Evolutionary conservation across 2,888 invertebrate species (phyloP), one percentile per base, ranked within the genome.

Genomic region (Pollenia angustigena): DNA sequence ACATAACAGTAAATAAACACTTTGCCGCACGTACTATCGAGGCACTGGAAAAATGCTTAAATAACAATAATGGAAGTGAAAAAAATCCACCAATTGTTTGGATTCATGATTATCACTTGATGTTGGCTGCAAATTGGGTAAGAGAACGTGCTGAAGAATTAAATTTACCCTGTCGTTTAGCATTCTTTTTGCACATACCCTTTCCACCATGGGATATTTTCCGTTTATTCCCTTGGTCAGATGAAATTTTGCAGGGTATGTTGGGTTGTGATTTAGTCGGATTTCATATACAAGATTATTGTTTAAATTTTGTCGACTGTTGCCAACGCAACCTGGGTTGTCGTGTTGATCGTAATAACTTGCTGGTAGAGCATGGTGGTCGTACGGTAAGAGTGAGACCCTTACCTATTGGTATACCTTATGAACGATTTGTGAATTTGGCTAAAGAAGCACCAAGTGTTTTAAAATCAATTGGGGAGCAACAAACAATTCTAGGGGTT

Each of bases 201-300:
- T 98, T 98, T 93, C 98, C 98, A 14, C 96, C 98, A 14, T 98
- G 98, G 97, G 98, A 98, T 91, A 97, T 98, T 89, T 98, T 97
- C 93, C 95, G 98, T 85, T 94, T 98, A 72, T 96, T 98, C 90
- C 98, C 98, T 1, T 97, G 98, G 97, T 96, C 97, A n/a, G 98
- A 98, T 93, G 98, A 98, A 94, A 96, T 98, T 79, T 94, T 98
- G 44, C 97, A 98, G 93, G 98, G 98, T 88, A 97, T 98, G 95
- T 94, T 98, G 74, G 97, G 97, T 89, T 97, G 98, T 93, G 98
- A 98, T 91, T 96, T 98, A 96, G 97, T 98, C 62, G 97, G 97
- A 54, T 98, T 98, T 92, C 98, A 98, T 92, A 98, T 97, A 90
- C 96, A 96, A 88, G 97, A 98, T 92, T 98, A 98, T 92, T 98